Percentiles rank a stretch among this genome's conserved stretches.
These are phyloP conservation scores for Rotaria magnacalcarata DNA, from an alignment of 2,888 invertebrate genomes.

Conservation along the genomic window DNA sequence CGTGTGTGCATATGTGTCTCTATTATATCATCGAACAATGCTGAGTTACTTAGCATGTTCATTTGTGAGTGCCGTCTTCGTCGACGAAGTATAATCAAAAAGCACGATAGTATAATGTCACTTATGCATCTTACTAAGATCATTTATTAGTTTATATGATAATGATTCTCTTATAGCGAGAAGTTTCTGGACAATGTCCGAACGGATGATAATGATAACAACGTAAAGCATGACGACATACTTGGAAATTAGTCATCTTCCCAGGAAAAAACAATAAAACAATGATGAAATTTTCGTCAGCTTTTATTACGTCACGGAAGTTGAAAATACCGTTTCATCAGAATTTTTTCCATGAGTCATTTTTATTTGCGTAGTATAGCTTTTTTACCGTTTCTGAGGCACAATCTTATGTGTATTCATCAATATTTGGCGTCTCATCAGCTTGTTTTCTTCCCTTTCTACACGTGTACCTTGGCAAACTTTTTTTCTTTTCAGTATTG, in stretches of 20 bases:
- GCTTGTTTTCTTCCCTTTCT: neutral
- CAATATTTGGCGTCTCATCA: neutral
- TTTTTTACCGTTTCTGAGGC: neutral
- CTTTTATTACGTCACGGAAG: neutral
- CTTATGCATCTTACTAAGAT: neutral
- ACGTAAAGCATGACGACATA: neutral
- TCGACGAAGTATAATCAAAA: neutral
- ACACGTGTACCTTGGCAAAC: neutral
- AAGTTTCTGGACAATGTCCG: neutral
- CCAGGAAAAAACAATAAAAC: neutral
- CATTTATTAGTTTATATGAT: neutral
- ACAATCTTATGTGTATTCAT: neutral
- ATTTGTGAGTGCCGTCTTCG: neutral
- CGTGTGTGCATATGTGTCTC: neutral
- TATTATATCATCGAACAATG: constrained; percentile 11
- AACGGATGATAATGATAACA: neutral
- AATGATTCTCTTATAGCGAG: neutral
- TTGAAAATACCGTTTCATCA: neutral
- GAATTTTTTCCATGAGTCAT: neutral
- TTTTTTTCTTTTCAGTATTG: neutral
- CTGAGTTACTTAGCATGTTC: neutral
- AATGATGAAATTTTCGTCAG: neutral
- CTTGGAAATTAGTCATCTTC: neutral
- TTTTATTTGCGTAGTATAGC: neutral
- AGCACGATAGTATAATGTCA: neutral